Percentiles rank a stretch among this genome's conserved stretches.
phyloP scores from a whole-genome alignment of 2,888 invertebrate species.

The Geotrupes spiniger region DNA sequence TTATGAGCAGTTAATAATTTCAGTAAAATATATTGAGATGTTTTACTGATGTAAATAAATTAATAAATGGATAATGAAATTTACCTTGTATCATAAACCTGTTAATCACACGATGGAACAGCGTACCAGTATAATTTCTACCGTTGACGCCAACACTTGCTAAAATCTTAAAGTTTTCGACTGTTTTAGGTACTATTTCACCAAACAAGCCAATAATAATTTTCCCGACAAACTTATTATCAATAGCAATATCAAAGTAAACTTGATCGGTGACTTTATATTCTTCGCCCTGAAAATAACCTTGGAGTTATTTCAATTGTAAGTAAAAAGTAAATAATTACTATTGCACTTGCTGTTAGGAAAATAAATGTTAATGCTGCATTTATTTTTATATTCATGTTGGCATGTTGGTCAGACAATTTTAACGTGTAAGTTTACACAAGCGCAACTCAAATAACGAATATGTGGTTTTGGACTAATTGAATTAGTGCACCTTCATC shows the following conservation, averaged over 20 bases:
- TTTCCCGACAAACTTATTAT: slow-evolving; percentile 68
- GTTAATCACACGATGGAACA: slow-evolving; percentile 82
- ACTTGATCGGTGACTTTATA: slow-evolving; percentile 77
- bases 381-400: no score
- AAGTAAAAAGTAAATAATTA: no score
- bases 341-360: no score
- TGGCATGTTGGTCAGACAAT: no score
- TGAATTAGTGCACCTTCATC: slow-evolving; percentile 1
- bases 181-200: slow-evolving; percentile 79
- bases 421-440: no score
- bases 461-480: slow-evolving; percentile 1
- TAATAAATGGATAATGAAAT: slow-evolving; percentile 9
- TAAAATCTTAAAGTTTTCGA: slow-evolving; percentile 81
- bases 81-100: slow-evolving; percentile 91
- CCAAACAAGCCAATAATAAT: slow-evolving; percentile 89
- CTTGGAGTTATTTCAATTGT: background rate
- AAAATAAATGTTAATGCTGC: no score
- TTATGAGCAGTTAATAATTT: no score
- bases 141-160: slow-evolving; percentile 74
- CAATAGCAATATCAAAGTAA: slow-evolving; percentile 76
- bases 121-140: slow-evolving; percentile 72
- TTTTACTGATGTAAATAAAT: slow-evolving; percentile 1
- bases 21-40: no score
- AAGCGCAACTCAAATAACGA: background rate
- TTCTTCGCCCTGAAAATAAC: slow-evolving; percentile 55